Evolutionary conservation across 1,140 invertebrate genomes (phyloP).

Genomic region (Drosophila nasuta): DNA sequence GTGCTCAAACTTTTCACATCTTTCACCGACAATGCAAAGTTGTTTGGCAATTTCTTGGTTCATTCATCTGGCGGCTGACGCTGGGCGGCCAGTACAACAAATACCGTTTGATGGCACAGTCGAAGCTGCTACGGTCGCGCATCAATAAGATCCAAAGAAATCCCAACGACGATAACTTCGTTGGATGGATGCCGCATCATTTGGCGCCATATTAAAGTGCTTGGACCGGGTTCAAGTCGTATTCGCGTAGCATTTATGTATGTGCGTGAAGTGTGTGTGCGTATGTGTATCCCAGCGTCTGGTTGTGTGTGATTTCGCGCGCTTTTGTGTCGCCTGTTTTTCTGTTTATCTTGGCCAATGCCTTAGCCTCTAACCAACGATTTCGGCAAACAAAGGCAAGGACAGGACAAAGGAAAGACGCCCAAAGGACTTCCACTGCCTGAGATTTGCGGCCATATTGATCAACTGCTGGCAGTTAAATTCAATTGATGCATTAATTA

Average conservation of each 20-base stretch:
- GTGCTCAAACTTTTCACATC: slow-evolving; percentile 64
- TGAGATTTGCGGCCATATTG: slow-evolving; percentile 67
- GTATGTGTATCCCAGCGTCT: slow-evolving; percentile 30
- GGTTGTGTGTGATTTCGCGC: slow-evolving; percentile 71
- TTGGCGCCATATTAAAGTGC: slow-evolving; percentile 76
- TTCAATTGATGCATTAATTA: slow-evolving; percentile 71
- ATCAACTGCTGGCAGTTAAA: slow-evolving; percentile 64
- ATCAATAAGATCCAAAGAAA: slow-evolving; percentile 26
- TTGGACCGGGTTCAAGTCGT: slow-evolving; percentile 49
- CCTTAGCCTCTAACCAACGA: slow-evolving; percentile 31
- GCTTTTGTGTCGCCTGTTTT: slow-evolving; percentile 71
- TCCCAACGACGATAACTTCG: slow-evolving; percentile 35
- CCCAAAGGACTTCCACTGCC: slow-evolving; percentile 47
- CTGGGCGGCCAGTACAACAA: slow-evolving; percentile 61
- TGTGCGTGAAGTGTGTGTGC: slow-evolving; percentile 29
- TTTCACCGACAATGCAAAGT: slow-evolving; percentile 60
- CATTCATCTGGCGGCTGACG: slow-evolving; percentile 65
- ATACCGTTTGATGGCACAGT: slow-evolving; percentile 65
- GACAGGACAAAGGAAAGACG: slow-evolving; percentile 35
- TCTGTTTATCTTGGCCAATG: slow-evolving; percentile 51
- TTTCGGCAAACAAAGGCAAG: slow-evolving; percentile 32
- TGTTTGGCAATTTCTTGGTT: slow-evolving; percentile 66
- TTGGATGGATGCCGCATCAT: slow-evolving; percentile 49
- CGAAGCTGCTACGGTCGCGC: slow-evolving; percentile 37
- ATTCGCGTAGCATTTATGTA: slow-evolving; percentile 22